A percentile compares a stretch with the other conserved stretches of the same genome.
These are phyloP conservation scores for Dreissena rostriformis DNA, from an alignment of 1,140 invertebrate species.

Conservation along the genomic window DNA sequence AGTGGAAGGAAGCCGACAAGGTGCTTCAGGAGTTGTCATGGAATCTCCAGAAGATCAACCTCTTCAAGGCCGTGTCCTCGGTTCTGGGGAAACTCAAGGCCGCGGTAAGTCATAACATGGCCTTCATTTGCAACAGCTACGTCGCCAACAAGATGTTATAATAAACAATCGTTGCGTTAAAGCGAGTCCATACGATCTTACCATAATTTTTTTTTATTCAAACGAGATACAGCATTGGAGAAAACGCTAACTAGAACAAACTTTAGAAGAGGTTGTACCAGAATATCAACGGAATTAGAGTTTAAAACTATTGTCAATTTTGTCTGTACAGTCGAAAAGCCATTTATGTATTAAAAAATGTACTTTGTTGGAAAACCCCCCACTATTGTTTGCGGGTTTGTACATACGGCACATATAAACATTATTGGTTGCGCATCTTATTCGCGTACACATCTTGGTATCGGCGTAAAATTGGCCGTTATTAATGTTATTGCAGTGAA, in stretches of 20 bases:
- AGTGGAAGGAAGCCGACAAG: slow-evolving; percentile 42
- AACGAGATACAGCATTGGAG: not conserved
- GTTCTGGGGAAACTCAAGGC: slow-evolving; percentile 26
- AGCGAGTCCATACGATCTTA: not conserved
- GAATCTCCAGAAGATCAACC: slow-evolving; percentile 52
- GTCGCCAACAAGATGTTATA: not conserved
- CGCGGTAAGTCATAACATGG: slow-evolving; percentile 7
- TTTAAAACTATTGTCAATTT: no score
- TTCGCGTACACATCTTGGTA: no score
- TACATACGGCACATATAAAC: no score
- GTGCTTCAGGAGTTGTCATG: slow-evolving; percentile 38
- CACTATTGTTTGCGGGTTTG: no score
- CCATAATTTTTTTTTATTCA: not conserved
- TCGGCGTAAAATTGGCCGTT: no score
- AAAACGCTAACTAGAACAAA: not conserved
- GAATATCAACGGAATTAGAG: no score
- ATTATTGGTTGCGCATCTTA: no score
- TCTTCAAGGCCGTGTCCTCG: slow-evolving; percentile 39
- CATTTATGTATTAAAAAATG: no score
- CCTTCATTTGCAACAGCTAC: no score
- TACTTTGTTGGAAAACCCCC: no score
- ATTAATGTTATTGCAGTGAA: no score
- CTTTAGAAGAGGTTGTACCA: not conserved
- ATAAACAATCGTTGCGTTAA: not conserved
- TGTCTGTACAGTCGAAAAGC: no score